phyloP scores from a whole-genome alignment of 2,113 vertebrate genomes.

The Origma solitaria region DNA sequence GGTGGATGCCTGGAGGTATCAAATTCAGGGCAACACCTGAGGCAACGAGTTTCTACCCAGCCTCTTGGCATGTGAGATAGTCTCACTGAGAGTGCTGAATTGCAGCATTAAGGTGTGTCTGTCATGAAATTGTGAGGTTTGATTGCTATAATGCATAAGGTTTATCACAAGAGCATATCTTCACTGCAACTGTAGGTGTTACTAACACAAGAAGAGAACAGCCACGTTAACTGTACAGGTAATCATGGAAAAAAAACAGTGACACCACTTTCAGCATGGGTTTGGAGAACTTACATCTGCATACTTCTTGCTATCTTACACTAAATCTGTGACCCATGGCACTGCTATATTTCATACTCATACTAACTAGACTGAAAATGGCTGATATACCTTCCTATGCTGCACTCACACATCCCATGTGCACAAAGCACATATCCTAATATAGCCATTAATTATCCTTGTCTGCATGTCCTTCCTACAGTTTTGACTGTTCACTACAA shows the following conservation, averaged over 20 bases:
- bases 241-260: rapidly evolving
- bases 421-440: neutral
- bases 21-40: neutral
- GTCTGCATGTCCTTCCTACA: neutral
- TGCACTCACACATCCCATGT: neutral
- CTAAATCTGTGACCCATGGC: neutral
- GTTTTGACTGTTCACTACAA: neutral
- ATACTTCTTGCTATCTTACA: neutral
- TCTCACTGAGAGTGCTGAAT: neutral
- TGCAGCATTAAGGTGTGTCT: neutral
- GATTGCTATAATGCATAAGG: neutral
- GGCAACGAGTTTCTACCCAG: neutral
- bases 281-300: neutral
- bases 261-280: neutral
- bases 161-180: neutral
- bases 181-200: neutral
- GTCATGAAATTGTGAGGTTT: neutral
- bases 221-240: rapidly evolving
- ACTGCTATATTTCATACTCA: rapidly evolving
- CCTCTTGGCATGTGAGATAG: neutral
- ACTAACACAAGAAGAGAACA: neutral
- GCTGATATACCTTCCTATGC: neutral
- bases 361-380: neutral
- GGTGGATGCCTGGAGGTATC: neutral
- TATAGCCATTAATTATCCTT: neutral